These are phyloP conservation scores for Perca flavescens DNA, from an alignment of 2,113 vertebrate genomes.

Conservation along the genomic window DNA sequence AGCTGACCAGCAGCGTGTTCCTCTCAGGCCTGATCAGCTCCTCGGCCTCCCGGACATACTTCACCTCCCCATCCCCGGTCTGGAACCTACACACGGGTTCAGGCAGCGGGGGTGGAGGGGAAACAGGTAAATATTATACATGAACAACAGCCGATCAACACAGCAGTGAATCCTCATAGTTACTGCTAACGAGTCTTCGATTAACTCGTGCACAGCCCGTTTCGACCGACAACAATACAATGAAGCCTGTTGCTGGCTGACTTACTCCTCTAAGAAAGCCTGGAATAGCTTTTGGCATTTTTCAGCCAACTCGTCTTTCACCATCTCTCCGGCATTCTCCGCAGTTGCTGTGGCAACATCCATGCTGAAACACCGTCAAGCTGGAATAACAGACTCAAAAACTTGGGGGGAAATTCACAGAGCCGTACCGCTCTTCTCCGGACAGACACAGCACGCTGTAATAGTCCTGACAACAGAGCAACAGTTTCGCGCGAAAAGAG, in stretches of 20 bases:
- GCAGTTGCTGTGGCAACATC: constrained; percentile 80
- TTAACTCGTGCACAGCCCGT: not conserved
- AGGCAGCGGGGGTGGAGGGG: not conserved
- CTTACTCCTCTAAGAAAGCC: constrained; percentile 98
- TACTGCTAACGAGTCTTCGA: fast-evolving
- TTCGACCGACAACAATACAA: constrained; percentile 22
- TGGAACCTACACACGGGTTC: constrained; percentile 86
- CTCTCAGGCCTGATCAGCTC: constrained; percentile 96
- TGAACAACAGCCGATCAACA: not conserved
- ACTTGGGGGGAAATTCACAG: fast-evolving
- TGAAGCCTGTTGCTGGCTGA: constrained; percentile 25
- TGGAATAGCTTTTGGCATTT: constrained; percentile 98
- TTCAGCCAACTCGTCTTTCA: constrained; percentile 96
- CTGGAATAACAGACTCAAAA: not conserved
- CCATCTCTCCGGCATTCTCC: constrained; percentile 83
- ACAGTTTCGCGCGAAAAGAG: constrained; percentile 86
- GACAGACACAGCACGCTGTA: not conserved
- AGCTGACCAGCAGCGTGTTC: constrained; percentile 95
- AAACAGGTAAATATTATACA: fast-evolving
- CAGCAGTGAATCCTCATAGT: too few species aligned
- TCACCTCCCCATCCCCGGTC: constrained; percentile 92
- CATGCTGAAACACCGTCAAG: constrained; percentile 66
- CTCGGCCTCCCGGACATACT: constrained; percentile 93
- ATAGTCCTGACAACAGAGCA: not conserved
- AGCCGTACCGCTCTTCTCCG: not conserved